These are phyloP conservation scores for Ophion obscuratus DNA, from an alignment of 2,888 invertebrate species.

Conservation along the genomic window DNA sequence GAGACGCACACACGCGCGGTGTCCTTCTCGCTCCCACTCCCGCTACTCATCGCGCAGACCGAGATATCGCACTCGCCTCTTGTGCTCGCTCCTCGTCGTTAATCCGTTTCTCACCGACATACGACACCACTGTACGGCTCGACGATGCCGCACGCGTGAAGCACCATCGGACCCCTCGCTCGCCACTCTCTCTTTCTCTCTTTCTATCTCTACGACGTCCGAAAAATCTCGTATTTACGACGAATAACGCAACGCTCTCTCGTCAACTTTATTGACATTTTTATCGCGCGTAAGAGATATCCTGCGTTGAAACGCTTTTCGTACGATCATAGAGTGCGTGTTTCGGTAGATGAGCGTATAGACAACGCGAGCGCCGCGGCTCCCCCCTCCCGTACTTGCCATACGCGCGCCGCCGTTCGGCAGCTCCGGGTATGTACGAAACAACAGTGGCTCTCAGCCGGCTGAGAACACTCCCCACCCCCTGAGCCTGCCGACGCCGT, in stretches of 20 bases:
- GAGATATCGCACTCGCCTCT: slow-evolving; percentile 51
- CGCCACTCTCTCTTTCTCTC: not conserved
- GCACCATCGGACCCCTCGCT: slow-evolving; percentile 32
- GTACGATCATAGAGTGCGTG: slow-evolving; percentile 25
- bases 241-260: not conserved
- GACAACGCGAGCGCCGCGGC: slow-evolving; percentile 70
- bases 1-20: not conserved
- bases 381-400: slow-evolving; percentile 66
- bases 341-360: slow-evolving; percentile 49
- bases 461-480: slow-evolving; percentile 36
- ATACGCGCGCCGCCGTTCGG: slow-evolving; percentile 72
- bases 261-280: slow-evolving; percentile 36
- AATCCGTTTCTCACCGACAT: slow-evolving; percentile 59
- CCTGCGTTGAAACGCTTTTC: slow-evolving; percentile 21
- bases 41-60: slow-evolving; percentile 43
- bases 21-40: slow-evolving; percentile 43
- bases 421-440: slow-evolving; percentile 70
- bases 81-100: slow-evolving; percentile 57
- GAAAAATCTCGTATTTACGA: slow-evolving; percentile 8
- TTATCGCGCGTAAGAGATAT: slow-evolving; percentile 31
- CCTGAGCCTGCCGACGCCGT: not conserved
- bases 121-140: slow-evolving; percentile 40
- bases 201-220: slow-evolving; percentile 3
- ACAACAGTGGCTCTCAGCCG: slow-evolving; percentile 75
- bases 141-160: slow-evolving; percentile 43